Base-by-base conservation (phyloP, 2,113 vertebrate species). In the Cyanoderma ruficeps region DNA sequence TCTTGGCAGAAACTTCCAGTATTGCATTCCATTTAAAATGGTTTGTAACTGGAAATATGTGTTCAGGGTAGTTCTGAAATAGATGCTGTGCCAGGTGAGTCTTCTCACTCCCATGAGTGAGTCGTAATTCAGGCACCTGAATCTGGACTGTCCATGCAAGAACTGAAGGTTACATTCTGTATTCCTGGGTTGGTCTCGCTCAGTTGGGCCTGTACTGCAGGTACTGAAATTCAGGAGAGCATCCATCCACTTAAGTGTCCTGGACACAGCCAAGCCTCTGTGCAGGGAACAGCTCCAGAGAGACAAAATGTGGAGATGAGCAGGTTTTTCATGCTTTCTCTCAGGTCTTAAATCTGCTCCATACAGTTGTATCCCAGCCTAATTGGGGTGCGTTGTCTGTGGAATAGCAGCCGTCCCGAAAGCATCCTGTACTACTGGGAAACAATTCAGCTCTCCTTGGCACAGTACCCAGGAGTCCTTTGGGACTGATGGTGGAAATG, bases 371-470 rank as follows among this genome's bases (percentile, higher is more conserved):
- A 55, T 13, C 44, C 31, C 35, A 67, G 22, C 13, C 4, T 11
- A 8, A 55, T 65, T 42, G 39, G 31, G 52, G 24, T 33, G 28
- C 39, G 11, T 6, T 49, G 49, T 28, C 75, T 69, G 57, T 0
- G 6, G 63, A 33, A 46, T 4, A 47, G 39, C 39, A 87, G 15
- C 64, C 25, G 15, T 50, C n/a, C 55, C 1, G 0, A 37, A 35
- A 37, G 25, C 19, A 11, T 33, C 1, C 0, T 12, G 5, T 33
- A 10, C 39, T 50, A 1, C 2, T 63, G 71, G 55, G 79, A 85
- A 92, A n/a, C 69, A 13, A 59, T 53, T 82, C 37, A 52, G 44
- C 22, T 86, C 22, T 79, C 53, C 46, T 85, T 46, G 44, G 57
- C 61, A 49, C 6, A 1, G 42, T 13, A 27, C 20, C 31, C 59